phyloP scores from a whole-genome alignment of 1,140 invertebrate genomes.

The Drosophila quadrilineata region DNA sequence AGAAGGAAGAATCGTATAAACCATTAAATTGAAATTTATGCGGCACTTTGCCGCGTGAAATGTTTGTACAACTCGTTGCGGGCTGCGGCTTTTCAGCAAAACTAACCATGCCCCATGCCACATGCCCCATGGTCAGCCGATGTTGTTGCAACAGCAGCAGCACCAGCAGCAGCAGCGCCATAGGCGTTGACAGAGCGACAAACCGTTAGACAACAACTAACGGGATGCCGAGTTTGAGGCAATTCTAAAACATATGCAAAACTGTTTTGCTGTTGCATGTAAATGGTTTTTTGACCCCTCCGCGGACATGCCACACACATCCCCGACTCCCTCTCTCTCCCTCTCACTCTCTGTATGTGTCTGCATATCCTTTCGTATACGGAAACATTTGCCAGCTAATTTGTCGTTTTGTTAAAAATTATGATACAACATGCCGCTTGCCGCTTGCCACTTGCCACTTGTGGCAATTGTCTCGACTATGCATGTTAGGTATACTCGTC shows the following conservation, averaged over 20 bases:
- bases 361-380: background rate
- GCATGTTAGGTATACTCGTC: background rate
- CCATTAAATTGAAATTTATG: conserved; percentile 79
- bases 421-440: conserved; percentile 75
- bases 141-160: conserved; percentile 24
- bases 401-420: conserved; percentile 74
- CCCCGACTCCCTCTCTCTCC: background rate
- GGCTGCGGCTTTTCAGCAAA: conserved; percentile 59
- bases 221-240: conserved; percentile 1
- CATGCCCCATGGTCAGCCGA: background rate
- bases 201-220: conserved; percentile 67
- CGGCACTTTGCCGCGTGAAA: conserved; percentile 78
- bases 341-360: background rate
- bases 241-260: conserved; percentile 70
- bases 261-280: conserved; percentile 70
- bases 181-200: conserved; percentile 75
- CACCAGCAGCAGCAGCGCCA: too few species aligned
- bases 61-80: conserved; percentile 78
- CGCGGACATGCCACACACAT: background rate
- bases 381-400: conserved; percentile 60
- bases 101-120: background rate
- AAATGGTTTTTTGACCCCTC: conserved; percentile 59
- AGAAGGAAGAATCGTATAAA: conserved; percentile 47
- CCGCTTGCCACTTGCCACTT: too few species aligned
- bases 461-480: conserved; percentile 38